Evolutionary conservation across 2,113 vertebrate species (phyloP), one percentile per base, ranked within the genome.

Genomic region (Carassius gibelio): DNA sequence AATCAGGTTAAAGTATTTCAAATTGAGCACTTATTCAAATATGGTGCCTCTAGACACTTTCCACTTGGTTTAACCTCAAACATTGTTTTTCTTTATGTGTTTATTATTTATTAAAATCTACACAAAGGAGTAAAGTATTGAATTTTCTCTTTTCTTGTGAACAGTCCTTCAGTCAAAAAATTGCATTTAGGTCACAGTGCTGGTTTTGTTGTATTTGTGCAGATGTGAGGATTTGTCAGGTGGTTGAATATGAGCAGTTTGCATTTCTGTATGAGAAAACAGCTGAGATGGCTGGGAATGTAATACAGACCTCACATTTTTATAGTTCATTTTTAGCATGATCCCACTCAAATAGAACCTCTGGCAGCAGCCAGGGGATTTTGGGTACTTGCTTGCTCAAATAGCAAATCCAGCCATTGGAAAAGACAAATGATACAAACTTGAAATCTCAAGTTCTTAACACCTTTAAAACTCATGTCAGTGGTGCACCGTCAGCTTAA

Each of bases 341-440:
- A 84, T 72, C 26, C 55, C 61, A 4, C 5, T 23, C 5, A 30
- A 59, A 59, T 17, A 17, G 36, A 69, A 66, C 21, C 21, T 6
- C 66, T 80, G 75, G 30, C 57, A 55, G 69, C 59, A n/a, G 23
- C 6, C 48, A 4, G 59, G 75, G 86, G 36, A 50, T 83, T 79
- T 83, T n/a, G 59, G 74, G 38, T 62, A 76, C 38, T 59, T 38
- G 30, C 81, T 48, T 13, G 11, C 38, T 48, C 23, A 42, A 55
- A 75, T 13, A 66, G 48, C 50, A 48, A 38, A 83, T 78, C 85
- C 62, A 83, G 75, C 52, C 75, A 36, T 62, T 1, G 26, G 42
- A 75, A 75, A 19, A 50, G 74, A 78, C 80, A 17, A 61, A 77
- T 68, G 15, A 30, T 50, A 62, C 11, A 23, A 72, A 79, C 50